Evolutionary conservation across 2,797 vertebrate genomes (phyloP).

Genomic region (Sebastes goodei): DNA sequence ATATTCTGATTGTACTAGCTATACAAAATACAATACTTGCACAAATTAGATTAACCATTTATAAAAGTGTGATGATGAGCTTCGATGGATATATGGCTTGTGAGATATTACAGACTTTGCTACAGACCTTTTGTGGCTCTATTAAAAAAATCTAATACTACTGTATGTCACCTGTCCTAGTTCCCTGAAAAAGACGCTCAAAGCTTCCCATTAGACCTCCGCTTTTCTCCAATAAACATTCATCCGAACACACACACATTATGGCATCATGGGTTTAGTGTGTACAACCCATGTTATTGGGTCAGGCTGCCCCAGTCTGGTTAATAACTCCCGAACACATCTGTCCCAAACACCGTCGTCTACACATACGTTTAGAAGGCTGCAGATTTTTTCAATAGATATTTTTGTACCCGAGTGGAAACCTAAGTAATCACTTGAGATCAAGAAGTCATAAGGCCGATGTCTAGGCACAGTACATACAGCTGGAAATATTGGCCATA

Average conservation of each 20-base stretch:
- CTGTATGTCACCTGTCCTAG: constrained; percentile 79
- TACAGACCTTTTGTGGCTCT: constrained; percentile 86
- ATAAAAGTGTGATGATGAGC: constrained; percentile 78
- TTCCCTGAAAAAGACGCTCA: constrained; percentile 84
- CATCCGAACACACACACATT: constrained; percentile 73
- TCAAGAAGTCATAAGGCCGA: constrained; percentile 74
- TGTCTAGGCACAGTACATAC: constrained; percentile 77
- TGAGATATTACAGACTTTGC: constrained; percentile 88
- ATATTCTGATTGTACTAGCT: constrained; percentile 84
- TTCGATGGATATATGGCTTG: constrained; percentile 85
- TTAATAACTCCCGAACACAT: constrained; percentile 34
- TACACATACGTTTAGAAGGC: constrained; percentile 63
- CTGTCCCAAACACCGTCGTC: constrained; percentile 20
- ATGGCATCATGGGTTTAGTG: constrained; percentile 66
- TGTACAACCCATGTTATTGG: constrained; percentile 51
- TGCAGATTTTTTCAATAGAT: constrained; percentile 60
- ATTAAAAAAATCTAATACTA: constrained; percentile 79
- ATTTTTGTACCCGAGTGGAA: constrained; percentile 72
- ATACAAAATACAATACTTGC: constrained; percentile 84
- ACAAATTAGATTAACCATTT: constrained; percentile 84
- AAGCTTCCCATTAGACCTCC: constrained; percentile 69
- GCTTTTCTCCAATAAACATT: constrained; percentile 75
- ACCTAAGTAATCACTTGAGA: constrained; percentile 74
- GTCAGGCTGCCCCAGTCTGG: constrained; percentile 44
- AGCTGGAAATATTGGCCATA: constrained; percentile 66